Evolutionary conservation across 2,888 invertebrate genomes (phyloP), one percentile per base, ranked within the genome.

Genomic region (Rhagonycha fulva): DNA sequence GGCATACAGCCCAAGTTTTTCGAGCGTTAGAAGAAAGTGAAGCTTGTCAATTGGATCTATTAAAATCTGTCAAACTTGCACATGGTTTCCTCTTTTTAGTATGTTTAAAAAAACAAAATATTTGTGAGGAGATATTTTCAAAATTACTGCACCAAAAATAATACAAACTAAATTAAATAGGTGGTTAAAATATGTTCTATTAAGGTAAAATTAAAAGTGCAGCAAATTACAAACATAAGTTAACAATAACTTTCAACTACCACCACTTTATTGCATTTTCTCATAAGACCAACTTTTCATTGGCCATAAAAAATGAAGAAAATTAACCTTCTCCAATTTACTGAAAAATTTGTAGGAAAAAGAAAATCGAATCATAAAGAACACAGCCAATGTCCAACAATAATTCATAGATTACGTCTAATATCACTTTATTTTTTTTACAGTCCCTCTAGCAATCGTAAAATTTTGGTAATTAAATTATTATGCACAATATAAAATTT

Each of bases 361-460:
- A 63, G 19, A 71, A 76, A 76, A 72, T 71, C 71, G 62, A 75
- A 77, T 77, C 73, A 68, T 72, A 76, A 70, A 71, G 78, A 75
- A 82, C 82, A 82, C 82, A 82, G 82, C 82, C 82, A 79, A 77
- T 79, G 76, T 80, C 78, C 76, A 79, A 81, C 80, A 78, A 74
- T 80, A 77, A 78, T 80, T 79, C 79, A 81, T 81, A 80, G 78
- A 77, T 82, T 82, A 82, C 78, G 83, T 79, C 83, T 84, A 84
- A 84, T 84, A 84, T 84, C 84, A 84, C 84, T 80, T 82, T 76
- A 81, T 81, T 80, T 82, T 81, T 76, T 76, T 76, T 74, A 68
- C 62, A 68, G 76, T 60, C 71, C 32, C 62, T 24, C 30, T 63
- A 71, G 61, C 26, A 11, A 67, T 23, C 68, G 61, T 73, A 76